Base-by-base conservation (phyloP, 2,888 invertebrate species). In the Ypsolopha sequella region DNA sequence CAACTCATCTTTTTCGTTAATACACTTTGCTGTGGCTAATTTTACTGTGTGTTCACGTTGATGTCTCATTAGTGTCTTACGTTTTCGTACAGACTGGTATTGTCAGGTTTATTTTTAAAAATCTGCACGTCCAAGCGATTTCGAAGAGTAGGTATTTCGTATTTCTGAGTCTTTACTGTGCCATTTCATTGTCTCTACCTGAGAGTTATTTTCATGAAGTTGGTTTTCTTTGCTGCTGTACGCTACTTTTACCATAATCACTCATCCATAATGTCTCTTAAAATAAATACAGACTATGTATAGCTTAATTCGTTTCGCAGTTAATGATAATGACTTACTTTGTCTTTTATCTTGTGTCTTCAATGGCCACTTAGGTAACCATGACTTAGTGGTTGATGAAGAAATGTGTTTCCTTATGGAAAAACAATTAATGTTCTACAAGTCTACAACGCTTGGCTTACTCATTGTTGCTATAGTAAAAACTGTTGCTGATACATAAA, bases 31-130 rank as follows among this genome's bases (percentile, higher is more conserved):
- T 62, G 60, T 60, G 55, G 59, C 71, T 70, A 73, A 74, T 76
- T 73, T 66, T 63, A 65, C 65, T 62, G 62, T 63, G 60, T 63
- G 65, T 71, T 70, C 68, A 65, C 64, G 63, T 60, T 58, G 63
- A 64, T 65, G 65, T 73, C 71, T 78, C 74, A 79, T 80, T 79
- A 79, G 70, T 69, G 74, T 73, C 72, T 75, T 13, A 68, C 73
- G 67, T 74, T 71, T 72, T 69, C 65, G 60, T 68, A 66, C 64
- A 64, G 63, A 73, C 67, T 73, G 71, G 74, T 75, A 69, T 71
- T 74, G 66, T 63, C 68, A 66, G 58, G 59, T 70, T 69, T 79
- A 73, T 80, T 76, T 80, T 70, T 65, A 66, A 46, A 58, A 56
- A 59, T 63, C 55, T 63, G 56, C 63, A 60, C 60, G 62, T 51